A percentile compares a stretch with the other conserved stretches of the same genome.
Conservation (phyloP, 2,797 vertebrate genomes). For the Sylvia borin region DNA sequence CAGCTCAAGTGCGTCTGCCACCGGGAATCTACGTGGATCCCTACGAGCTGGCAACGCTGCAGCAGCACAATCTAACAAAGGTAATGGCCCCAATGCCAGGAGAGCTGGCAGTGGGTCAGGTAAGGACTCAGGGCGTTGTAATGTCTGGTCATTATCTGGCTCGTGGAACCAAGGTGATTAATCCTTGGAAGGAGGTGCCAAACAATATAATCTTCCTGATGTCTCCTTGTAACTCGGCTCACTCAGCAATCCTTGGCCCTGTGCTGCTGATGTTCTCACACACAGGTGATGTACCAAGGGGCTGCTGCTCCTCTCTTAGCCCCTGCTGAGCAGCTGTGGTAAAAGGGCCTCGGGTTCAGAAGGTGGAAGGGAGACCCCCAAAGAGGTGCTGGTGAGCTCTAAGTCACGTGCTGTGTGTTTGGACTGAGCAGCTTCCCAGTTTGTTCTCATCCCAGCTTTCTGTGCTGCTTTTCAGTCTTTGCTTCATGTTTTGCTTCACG, state of each 20-base stretch:
- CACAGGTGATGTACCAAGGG: neutral
- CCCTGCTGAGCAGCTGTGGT: neutral
- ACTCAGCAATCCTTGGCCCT: rapidly evolving
- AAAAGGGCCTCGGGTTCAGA: rapidly evolving
- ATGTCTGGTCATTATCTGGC: neutral
- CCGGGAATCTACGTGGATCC: conserved; percentile 88
- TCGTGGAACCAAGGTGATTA: rapidly evolving
- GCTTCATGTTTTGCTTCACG: neutral
- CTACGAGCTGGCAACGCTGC: conserved; percentile 84
- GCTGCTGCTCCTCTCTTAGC: neutral
- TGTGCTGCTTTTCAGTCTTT: neutral
- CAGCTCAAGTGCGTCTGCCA: conserved; percentile 81
- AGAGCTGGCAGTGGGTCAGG: neutral
- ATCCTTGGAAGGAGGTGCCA: neutral
- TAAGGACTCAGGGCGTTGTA: neutral
- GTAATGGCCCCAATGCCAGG: conserved; percentile 62
- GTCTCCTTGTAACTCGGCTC: neutral
- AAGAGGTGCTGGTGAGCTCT: neutral
- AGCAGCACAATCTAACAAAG: conserved; percentile 81
- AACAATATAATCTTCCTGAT: rapidly evolving
- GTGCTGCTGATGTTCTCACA: neutral
- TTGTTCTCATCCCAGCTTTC: neutral
- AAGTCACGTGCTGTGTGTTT: rapidly evolving
- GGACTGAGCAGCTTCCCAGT: neutral
- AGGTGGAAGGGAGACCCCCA: neutral